Base-by-base conservation (phyloP, 1,140 invertebrate genomes). In the Homarus americanus region DNA sequence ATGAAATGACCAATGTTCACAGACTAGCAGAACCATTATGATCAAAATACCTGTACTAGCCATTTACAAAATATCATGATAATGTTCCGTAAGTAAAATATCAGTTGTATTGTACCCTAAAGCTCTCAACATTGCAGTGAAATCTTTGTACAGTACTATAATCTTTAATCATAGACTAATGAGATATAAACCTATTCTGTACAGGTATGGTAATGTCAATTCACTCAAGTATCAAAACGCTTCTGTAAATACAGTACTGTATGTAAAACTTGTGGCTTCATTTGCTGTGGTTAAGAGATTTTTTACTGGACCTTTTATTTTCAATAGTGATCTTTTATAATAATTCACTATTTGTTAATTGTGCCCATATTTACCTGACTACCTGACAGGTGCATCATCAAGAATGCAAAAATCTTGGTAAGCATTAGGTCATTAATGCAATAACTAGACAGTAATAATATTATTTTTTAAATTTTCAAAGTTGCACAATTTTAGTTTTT, bases 281-380 rank as follows among this genome's bases (percentile, higher is more conserved):
- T 28, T 32, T 10, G 12, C 63, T 69, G 10, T 69, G 63, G 63
- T 69, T 32, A 69, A 69, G 63, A 69, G 63, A 69, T 28, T 9
- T 69, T 69, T 28, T 69, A 69, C 28, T 69, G 63, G n/a, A 69
- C 32, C n/a, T 32, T 69, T 69, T 24, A 32, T 5, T 69, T 69
- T 4, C 24, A 49, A 58, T 58, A 58, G 20, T 15, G 53, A 58
- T 32, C 63, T 2, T 69, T 69, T 69, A 32, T 69, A 9, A 69
- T 69, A 69, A 9, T 63, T 69, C 28, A 69, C 63, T 69, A 32
- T 69, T 69, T 28, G 32, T 69, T 69, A 69, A 69, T 69, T 69
- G 17, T 69, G 63, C 63, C 28, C 5, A 12, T 69, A 32, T 32
- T 69, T 69, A 32, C 63, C n/a, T 69, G 63, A 69, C 28, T 32